A percentile compares a stretch with the other conserved stretches of the same genome.
Conservation (phyloP, 2,888 invertebrate genomes). For the Operophtera brumata region DNA sequence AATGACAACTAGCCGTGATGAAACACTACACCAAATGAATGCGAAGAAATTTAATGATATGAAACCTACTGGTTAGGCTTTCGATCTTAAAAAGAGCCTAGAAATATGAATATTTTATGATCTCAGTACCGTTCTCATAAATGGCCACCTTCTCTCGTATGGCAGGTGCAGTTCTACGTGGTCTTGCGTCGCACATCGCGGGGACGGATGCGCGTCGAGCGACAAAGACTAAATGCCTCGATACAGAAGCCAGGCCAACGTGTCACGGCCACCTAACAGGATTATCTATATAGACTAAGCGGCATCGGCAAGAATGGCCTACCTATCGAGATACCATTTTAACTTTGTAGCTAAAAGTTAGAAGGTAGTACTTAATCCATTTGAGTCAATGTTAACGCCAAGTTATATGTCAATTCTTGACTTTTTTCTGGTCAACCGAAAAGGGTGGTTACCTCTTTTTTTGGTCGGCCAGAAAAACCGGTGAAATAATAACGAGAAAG, state of each 20-base stretch:
- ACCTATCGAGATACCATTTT: too few species aligned
- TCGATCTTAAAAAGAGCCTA: constrained; percentile 58
- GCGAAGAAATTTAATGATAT: constrained; percentile 27
- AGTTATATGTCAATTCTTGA: too few species aligned
- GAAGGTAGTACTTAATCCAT: too few species aligned
- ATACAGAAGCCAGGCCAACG: constrained; percentile 73
- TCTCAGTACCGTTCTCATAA: constrained; percentile 75
- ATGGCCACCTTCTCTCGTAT: constrained; percentile 77
- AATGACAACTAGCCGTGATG: constrained; percentile 71
- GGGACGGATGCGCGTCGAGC: constrained; percentile 61
- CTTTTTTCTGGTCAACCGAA: too few species aligned
- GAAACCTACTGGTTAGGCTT: constrained; percentile 40
- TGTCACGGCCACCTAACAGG: constrained; percentile 80
- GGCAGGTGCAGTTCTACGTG: constrained; percentile 70
- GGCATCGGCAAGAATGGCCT: too few species aligned
- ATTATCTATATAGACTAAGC: constrained; percentile 43
- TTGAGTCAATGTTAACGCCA: too few species aligned
- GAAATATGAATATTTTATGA: constrained; percentile 44
- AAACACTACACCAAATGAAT: constrained; percentile 56
- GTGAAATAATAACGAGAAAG: too few species aligned
- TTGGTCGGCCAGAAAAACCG: too few species aligned
- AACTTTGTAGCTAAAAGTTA: too few species aligned
- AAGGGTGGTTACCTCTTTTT: too few species aligned
- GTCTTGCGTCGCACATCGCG: constrained; percentile 70
- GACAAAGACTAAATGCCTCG: constrained; percentile 60